Percentiles rank a stretch among this genome's conserved stretches.
phyloP scores from a whole-genome alignment of 2,797 vertebrate genomes.

The Lerista edwardsae region DNA sequence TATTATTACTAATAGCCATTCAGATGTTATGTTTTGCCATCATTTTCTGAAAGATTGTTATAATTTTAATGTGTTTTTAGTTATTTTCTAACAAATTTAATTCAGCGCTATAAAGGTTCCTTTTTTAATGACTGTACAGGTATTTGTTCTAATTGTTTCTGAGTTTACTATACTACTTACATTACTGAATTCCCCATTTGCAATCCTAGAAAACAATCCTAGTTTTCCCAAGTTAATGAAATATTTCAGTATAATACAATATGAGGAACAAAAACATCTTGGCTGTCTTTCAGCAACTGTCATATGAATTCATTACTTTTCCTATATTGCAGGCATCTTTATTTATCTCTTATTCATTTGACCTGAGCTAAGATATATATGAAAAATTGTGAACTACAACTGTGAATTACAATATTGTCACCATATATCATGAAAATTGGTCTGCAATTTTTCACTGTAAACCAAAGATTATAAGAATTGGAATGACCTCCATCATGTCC shows the following conservation, averaged over 20 bases:
- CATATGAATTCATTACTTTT: slow-evolving; percentile 5
- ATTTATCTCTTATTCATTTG: slow-evolving; percentile 11
- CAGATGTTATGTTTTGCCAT: background rate
- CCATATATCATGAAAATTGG: background rate
- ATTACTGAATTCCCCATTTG: background rate
- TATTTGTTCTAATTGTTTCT: background rate
- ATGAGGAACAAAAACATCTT: background rate
- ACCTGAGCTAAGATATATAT: background rate
- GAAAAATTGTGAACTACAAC: rapidly evolving
- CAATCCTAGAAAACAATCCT: background rate
- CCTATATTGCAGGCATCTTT: background rate
- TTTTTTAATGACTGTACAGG: background rate
- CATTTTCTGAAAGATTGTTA: background rate
- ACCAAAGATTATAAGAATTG: slow-evolving; percentile 6
- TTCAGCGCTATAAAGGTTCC: background rate
- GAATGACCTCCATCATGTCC: background rate
- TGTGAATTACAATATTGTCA: background rate
- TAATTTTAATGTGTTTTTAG: background rate
- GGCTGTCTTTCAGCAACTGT: background rate
- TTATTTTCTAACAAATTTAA: background rate
- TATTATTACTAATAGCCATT: background rate
- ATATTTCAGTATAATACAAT: slow-evolving; percentile 7
- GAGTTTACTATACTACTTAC: background rate
- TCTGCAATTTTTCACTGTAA: slow-evolving; percentile 9
- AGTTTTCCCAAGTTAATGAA: background rate